Evolutionary conservation across 53 echinoderm and acorn worm species (phyloP), one percentile per base, ranked within the genome.

Genomic region (Henricia sp.): DNA sequence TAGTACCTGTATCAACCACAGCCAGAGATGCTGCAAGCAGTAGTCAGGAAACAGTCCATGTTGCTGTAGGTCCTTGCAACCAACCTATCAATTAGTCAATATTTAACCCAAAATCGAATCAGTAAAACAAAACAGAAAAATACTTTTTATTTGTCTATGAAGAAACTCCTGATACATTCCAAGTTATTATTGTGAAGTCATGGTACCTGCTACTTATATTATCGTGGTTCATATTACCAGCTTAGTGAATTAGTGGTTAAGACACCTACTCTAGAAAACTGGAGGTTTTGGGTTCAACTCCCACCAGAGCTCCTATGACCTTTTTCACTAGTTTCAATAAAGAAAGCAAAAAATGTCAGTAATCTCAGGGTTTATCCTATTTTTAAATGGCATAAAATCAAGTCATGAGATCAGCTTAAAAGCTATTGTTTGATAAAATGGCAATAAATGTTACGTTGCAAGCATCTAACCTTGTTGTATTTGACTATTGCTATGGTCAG

Each of bases 11-110:
- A 95, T 84, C 34, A 90, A 66, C 1, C 87, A 77, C 3, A 86
- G 43, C 84, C 89, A 92, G 6, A 95, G 52, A 55, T 92, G 92
- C 37, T 90, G 89, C 2, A 92, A 51, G 28, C 95, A 95, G 9
- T 80, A 20, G 48, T 90, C 92, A 9, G 88, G 85, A 30, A 92
- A 95, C 16, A 68, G 58, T 12, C 87, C 52, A 25, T 72, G 70
- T 19, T 77, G 84, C 1, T 92, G 87, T 35, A 68, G 78, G 8
- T 92, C 88, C 13, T 13, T 44, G 10, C 19, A 36, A 28, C 72
- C 55, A 21, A 90, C 34, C 86, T 86, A 54, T 27, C 36, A 46
- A 30, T 34, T 8, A 55, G 23, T 48, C 9, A 14, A 14, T 16
- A 48, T 16, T 48, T 16, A 48, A 14, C 14, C 9, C 48, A 10